Evolutionary conservation across 2,888 invertebrate species (phyloP).

Genomic region (Melieria omissa): DNA sequence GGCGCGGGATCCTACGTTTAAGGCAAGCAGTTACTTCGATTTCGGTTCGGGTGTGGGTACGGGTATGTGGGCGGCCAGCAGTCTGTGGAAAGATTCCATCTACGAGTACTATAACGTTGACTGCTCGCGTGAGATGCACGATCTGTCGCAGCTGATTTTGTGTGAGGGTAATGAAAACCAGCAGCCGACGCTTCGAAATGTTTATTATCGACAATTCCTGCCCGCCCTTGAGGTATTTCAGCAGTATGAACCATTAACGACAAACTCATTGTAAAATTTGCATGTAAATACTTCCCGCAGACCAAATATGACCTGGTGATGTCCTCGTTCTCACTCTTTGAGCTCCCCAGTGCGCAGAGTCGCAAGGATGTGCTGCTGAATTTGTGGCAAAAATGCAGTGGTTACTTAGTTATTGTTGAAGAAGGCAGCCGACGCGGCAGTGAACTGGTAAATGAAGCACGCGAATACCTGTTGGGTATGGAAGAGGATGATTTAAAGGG

Average conservation of each 20-base stretch:
- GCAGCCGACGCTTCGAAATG: conserved; percentile 71
- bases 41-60: conserved; percentile 93
- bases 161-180: conserved; percentile 75
- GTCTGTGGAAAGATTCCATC: conserved; percentile 77
- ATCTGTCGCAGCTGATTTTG: conserved; percentile 79
- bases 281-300: conserved; percentile 51
- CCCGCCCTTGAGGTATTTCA: conserved; percentile 69
- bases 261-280: not conserved
- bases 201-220: conserved; percentile 84
- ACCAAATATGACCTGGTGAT: conserved; percentile 82
- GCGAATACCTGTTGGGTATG: conserved; percentile 78
- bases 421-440: conserved; percentile 86
- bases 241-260: not conserved
- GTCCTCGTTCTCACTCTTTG: conserved; percentile 83
- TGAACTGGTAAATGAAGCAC: conserved; percentile 82
- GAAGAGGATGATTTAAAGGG: conserved; percentile 66
- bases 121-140: conserved; percentile 82
- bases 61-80: conserved; percentile 84
- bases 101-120: conserved; percentile 90
- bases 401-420: conserved; percentile 86
- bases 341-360: conserved; percentile 75
- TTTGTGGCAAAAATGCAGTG: conserved; percentile 87
- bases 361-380: conserved; percentile 78
- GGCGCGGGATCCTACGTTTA: conserved; percentile 73
- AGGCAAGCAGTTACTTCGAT: conserved; percentile 84